Evolutionary conservation across 2,797 vertebrate species (phyloP).

Genomic region (Tympanoctomys barrerae): DNA sequence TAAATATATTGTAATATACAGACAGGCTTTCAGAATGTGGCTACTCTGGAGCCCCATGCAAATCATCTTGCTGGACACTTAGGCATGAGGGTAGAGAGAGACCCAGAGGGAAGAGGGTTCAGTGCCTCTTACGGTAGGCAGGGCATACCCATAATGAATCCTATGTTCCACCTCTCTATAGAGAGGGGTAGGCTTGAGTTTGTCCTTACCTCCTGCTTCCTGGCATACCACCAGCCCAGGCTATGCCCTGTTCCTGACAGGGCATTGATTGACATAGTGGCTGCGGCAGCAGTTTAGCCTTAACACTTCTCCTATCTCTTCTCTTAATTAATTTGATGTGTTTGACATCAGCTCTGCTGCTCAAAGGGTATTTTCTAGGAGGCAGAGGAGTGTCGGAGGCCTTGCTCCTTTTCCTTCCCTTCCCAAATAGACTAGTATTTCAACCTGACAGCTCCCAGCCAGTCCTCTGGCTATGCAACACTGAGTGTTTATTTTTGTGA

Average conservation of each 20-base stretch:
- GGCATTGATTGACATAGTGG: slow-evolving; percentile 47
- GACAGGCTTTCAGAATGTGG: not conserved
- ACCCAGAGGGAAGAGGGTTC: not conserved
- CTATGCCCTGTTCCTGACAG: not conserved
- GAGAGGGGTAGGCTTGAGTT: not conserved
- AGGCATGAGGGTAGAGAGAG: not conserved
- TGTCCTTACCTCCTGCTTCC: not conserved
- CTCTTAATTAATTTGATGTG: slow-evolving; percentile 76
- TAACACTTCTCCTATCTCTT: slow-evolving; percentile 57
- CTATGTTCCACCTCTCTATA: not conserved
- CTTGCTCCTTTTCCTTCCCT: slow-evolving; percentile 74
- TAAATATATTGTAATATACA: not conserved
- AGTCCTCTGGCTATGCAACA: slow-evolving; percentile 67
- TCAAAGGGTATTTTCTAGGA: slow-evolving; percentile 66
- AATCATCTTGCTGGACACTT: not conserved
- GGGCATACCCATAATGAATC: not conserved
- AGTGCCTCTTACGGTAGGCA: not conserved
- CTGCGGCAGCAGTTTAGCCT: slow-evolving; percentile 5
- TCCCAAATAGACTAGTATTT: slow-evolving; percentile 83
- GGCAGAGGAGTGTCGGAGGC: slow-evolving; percentile 63
- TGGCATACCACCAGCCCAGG: not conserved
- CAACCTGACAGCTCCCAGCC: slow-evolving; percentile 81
- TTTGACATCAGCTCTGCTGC: slow-evolving; percentile 62
- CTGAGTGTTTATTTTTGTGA: slow-evolving; percentile 81
- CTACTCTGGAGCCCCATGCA: not conserved